Evolutionary conservation across 92 coral and sea anemone species (phyloP).

Genomic region (Zoanthus sansibaricus): DNA sequence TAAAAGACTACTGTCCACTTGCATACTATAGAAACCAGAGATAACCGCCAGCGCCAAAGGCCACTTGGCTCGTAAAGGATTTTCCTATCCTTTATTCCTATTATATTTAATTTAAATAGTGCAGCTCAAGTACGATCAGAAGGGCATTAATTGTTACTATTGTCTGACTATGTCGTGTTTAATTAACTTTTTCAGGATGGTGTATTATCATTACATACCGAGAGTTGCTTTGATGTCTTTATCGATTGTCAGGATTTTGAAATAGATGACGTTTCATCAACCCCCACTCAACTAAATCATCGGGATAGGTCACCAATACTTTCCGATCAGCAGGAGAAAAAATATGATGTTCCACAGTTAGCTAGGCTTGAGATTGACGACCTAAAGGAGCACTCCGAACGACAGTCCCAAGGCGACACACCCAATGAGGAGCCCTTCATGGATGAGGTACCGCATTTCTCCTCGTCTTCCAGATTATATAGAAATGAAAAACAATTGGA

Average conservation of each 20-base stretch:
- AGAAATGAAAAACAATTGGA: background rate
- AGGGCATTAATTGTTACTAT: no score
- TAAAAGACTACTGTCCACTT: no score
- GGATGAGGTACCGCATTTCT: background rate
- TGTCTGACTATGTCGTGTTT: no score
- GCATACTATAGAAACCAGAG: no score
- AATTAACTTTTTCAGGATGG: constrained; percentile 3
- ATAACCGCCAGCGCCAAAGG: no score
- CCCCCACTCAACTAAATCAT: background rate
- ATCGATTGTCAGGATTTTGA: constrained; percentile 35
- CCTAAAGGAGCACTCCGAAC: constrained; percentile 50
- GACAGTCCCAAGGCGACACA: constrained; percentile 51
- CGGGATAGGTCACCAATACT: background rate
- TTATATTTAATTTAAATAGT: no score
- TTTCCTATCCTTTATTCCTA: no score
- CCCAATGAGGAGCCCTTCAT: constrained; percentile 6
- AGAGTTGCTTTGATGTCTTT: constrained; percentile 14
- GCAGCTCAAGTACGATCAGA: background rate
- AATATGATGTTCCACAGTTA: constrained; percentile 27
- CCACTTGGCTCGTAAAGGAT: no score
- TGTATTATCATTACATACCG: background rate
- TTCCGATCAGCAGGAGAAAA: background rate
- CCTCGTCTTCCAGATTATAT: background rate
- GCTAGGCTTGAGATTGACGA: constrained; percentile 69
- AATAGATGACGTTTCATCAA: constrained; percentile 4